Percentiles rank a stretch among this genome's conserved stretches.
phyloP scores from a whole-genome alignment of 64 coral and sea anemone genomes.

The Montipora capricornis region DNA sequence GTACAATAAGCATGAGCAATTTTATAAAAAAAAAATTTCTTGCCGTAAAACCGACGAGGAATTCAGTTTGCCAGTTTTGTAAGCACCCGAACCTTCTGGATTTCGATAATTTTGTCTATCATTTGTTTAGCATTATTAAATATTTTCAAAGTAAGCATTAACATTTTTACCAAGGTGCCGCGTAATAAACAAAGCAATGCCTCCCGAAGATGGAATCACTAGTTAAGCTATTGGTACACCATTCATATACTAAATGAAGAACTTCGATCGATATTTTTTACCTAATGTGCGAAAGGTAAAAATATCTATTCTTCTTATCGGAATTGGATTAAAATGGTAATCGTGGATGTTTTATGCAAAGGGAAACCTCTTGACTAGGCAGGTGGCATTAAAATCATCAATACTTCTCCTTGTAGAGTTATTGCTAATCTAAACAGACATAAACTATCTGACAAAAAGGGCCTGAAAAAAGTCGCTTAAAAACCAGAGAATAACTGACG shows the following conservation, averaged over 20 bases:
- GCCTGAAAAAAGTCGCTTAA: neutral
- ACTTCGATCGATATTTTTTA: neutral
- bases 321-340: conserved; percentile 7
- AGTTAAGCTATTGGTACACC: neutral
- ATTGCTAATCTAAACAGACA: neutral
- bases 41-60: too few species aligned
- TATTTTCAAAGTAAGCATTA: conserved; percentile 1
- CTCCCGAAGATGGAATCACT: neutral
- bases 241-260: neutral
- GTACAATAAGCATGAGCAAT: too few species aligned
- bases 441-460: neutral
- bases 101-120: too few species aligned
- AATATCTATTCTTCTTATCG: neutral
- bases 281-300: neutral
- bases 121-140: neutral
- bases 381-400: neutral
- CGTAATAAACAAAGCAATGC: conserved; percentile 1
- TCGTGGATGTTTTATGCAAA: neutral
- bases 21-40: too few species aligned
- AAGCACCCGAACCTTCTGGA: too few species aligned
- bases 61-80: too few species aligned
- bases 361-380: neutral
- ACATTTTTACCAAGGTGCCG: neutral
- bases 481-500: neutral
- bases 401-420: neutral